These are phyloP conservation scores for Sorex fumeus DNA, from an alignment of 2,113 vertebrate genomes.

Conservation along the genomic window DNA sequence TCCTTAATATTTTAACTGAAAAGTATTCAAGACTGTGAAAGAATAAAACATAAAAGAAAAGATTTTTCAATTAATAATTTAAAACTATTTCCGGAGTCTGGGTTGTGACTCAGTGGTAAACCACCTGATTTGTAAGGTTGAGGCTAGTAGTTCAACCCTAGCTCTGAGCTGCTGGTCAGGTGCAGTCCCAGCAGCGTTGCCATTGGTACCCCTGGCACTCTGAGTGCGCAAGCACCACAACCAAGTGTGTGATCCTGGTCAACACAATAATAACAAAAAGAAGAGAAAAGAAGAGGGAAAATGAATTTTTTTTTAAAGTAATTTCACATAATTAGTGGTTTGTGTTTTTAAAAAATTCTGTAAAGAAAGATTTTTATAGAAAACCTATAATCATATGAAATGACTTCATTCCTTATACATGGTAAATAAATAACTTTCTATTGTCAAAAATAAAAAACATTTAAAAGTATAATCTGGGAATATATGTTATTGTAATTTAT, in stretches of 20 bases:
- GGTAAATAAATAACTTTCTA: conserved; percentile 21
- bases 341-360: neutral
- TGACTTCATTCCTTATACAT: neutral
- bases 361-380: conserved; percentile 19
- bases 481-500: conserved; percentile 9
- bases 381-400: conserved; percentile 3
- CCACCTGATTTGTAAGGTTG: too few relatives aligned
- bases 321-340: too few relatives aligned
- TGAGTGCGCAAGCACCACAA: too few relatives aligned
- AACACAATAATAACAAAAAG: too few relatives aligned
- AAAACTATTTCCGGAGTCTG: neutral
- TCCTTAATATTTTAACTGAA: conserved; percentile 20
- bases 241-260: too few relatives aligned
- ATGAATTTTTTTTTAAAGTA: too few relatives aligned
- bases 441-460: conserved; percentile 22
- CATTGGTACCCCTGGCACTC: too few relatives aligned
- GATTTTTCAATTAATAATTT: conserved; percentile 15
- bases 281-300: too few relatives aligned
- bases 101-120: too few relatives aligned
- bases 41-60: conserved; percentile 11
- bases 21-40: neutral
- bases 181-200: too few relatives aligned
- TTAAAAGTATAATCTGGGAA: conserved; percentile 42
- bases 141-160: too few relatives aligned
- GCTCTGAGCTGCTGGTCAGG: too few relatives aligned